A percentile compares a stretch with the other conserved stretches of the same genome.
Conservation (phyloP, 2,113 vertebrate species). For the Chamaetylas fuelleborni region DNA sequence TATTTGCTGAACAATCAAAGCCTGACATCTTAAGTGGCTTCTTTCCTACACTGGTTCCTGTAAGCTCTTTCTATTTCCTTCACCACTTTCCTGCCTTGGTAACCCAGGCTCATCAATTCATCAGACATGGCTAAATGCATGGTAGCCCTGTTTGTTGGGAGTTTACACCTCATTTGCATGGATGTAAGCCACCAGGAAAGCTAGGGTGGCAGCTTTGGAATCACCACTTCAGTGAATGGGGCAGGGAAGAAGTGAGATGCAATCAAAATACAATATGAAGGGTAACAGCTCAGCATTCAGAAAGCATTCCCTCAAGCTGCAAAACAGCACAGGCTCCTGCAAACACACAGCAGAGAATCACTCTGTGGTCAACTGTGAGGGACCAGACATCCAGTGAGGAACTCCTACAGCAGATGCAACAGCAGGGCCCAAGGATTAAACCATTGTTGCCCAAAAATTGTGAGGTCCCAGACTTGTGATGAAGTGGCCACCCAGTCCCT, state of each 20-base stretch:
- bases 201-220: neutral
- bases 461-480: neutral
- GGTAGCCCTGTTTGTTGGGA: neutral
- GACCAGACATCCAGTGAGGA: rapidly evolving
- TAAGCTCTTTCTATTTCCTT: neutral
- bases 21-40: neutral
- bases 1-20: neutral
- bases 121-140: neutral
- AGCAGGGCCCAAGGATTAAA: neutral
- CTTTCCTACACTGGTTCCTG: neutral
- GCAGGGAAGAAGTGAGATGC: neutral
- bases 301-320: neutral
- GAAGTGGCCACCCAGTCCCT: neutral
- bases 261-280: neutral
- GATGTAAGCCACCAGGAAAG: neutral
- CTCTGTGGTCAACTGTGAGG: neutral
- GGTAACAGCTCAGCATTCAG: neutral
- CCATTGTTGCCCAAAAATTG: neutral
- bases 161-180: neutral
- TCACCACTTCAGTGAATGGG: neutral
- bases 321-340: neutral
- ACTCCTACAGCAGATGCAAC: neutral
- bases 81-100: neutral
- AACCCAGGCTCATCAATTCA: neutral
- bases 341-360: neutral